A percentile compares a stretch with the other conserved stretches of the same genome.
These are phyloP conservation scores for Bombus terrestris DNA, from an alignment of 1,140 invertebrate genomes.

Conservation along the genomic window DNA sequence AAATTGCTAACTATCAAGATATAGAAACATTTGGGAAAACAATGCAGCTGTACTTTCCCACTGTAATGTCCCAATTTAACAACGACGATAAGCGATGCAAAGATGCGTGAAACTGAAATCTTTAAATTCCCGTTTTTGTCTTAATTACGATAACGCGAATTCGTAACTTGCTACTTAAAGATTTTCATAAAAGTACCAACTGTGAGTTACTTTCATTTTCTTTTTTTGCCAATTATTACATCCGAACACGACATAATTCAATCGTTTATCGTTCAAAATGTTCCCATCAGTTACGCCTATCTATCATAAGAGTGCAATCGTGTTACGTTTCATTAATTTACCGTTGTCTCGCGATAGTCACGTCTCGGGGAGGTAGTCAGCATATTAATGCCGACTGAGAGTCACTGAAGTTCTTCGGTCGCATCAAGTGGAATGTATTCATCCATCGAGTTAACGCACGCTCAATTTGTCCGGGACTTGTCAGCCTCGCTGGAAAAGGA, in stretches of 20 bases:
- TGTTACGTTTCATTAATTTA: slow-evolving; percentile 6
- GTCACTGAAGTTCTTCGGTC: slow-evolving; percentile 58
- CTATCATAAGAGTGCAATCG: not conserved
- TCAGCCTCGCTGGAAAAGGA: slow-evolving; percentile 64
- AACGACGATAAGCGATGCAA: no score
- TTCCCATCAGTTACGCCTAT: not conserved
- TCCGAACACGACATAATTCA: not conserved
- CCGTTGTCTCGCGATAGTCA: not conserved
- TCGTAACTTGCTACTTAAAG: no score
- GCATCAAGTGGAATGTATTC: slow-evolving; percentile 66
- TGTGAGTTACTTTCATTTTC: not conserved
- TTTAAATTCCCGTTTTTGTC: no score
- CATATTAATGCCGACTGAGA: slow-evolving; percentile 58
- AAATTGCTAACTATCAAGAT: no score
- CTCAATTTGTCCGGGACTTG: slow-evolving; percentile 68
- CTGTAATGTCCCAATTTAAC: no score
- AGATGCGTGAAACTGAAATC: no score
- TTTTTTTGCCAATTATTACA: no score
- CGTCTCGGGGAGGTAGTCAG: not conserved
- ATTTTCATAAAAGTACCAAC: not conserved
- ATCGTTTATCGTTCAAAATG: not conserved
- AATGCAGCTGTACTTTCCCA: no score
- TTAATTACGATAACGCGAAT: no score
- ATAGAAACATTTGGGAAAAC: no score
- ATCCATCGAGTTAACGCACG: slow-evolving; percentile 69